These are phyloP conservation scores for Prionailurus viverrinus DNA, from an alignment of 2,113 vertebrate species.

Conservation along the genomic window DNA sequence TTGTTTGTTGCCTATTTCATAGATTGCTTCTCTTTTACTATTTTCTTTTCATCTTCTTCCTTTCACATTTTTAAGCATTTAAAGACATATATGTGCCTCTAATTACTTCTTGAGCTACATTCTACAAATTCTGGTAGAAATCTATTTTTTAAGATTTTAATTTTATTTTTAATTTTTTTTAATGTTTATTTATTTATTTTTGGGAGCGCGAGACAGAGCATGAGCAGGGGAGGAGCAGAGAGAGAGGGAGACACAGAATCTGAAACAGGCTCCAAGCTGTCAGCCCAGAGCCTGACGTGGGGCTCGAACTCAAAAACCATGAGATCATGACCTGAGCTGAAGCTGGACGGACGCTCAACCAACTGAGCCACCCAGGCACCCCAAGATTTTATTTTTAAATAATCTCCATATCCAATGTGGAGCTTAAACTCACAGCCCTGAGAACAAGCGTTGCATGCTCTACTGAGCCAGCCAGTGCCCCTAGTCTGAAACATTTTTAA, in stretches of 20 bases:
- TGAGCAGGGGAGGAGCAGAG: too few relatives aligned
- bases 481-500: constrained; percentile 1
- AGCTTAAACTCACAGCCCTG: not conserved
- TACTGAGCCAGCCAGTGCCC: not conserved
- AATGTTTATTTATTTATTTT: too few relatives aligned
- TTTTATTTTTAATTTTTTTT: not conserved
- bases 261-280: too few relatives aligned
- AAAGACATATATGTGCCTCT: not conserved
- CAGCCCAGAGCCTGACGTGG: too few relatives aligned
- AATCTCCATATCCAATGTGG: not conserved
- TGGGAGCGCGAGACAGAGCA: too few relatives aligned
- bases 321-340: too few relatives aligned
- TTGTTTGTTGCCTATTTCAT: constrained; percentile 40
- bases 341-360: too few relatives aligned
- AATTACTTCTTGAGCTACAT: not conserved
- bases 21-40: not conserved
- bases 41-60: not conserved
- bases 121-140: not conserved
- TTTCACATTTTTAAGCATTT: constrained; percentile 19
- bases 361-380: too few relatives aligned
- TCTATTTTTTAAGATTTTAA: not conserved
- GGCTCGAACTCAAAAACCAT: too few relatives aligned
- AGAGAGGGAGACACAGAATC: too few relatives aligned
- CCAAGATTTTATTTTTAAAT: not conserved
- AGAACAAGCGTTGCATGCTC: not conserved